Evolutionary conservation across 1,140 invertebrate genomes (phyloP).

Genomic region (Spodoptera litura): DNA sequence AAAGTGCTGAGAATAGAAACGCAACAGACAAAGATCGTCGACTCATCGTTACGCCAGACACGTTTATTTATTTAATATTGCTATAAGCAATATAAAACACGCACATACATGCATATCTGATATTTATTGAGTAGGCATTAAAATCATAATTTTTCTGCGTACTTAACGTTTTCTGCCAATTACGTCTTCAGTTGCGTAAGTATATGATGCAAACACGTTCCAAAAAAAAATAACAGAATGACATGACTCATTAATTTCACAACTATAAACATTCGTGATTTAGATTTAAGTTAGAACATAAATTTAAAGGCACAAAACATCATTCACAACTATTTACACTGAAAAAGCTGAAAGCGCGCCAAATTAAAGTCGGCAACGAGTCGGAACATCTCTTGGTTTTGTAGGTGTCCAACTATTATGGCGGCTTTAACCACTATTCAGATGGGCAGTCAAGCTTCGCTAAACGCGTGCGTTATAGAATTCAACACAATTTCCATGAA

Average conservation of each 20-base stretch:
- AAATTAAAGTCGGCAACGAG: conserved; percentile 20
- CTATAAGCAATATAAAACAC: not conserved
- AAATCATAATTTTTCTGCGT: too few species aligned
- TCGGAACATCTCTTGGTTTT: conserved; percentile 7
- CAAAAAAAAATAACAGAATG: too few species aligned
- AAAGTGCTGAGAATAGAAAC: not conserved
- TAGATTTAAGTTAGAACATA: not conserved
- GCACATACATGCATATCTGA: not conserved
- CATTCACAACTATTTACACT: conserved; percentile 15
- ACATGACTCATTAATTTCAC: not conserved
- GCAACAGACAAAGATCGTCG: not conserved
- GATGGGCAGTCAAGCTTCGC: not conserved
- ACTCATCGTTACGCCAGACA: not conserved
- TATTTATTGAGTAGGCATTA: too few species aligned
- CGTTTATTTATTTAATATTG: not conserved
- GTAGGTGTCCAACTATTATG: conserved; percentile 8
- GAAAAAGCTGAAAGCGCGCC: conserved; percentile 19
- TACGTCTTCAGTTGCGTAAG: too few species aligned
- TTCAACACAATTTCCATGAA: not conserved
- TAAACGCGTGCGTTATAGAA: not conserved
- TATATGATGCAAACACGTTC: too few species aligned
- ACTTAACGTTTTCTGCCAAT: too few species aligned
- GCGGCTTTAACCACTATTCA: not conserved
- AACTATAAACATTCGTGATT: not conserved
- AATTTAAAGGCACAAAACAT: not conserved